phyloP scores from a whole-genome alignment of 2,113 vertebrate species.

The Mesembrinibis cayennensis region DNA sequence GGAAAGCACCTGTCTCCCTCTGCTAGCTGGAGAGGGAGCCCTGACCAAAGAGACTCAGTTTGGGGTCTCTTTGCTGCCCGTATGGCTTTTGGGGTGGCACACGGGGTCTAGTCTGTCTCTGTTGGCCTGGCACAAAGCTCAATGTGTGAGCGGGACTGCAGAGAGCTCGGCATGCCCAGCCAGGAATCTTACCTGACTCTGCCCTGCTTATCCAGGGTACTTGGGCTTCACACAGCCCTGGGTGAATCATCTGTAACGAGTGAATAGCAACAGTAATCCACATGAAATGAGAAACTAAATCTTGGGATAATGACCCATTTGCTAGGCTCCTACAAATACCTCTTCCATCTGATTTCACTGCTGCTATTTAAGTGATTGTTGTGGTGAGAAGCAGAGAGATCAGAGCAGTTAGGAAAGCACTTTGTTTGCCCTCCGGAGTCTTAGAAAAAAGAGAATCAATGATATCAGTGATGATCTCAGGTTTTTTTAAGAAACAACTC shows the following conservation, averaged over 20 bases:
- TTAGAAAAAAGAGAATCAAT: neutral
- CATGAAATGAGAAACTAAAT: neutral
- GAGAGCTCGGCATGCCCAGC: neutral
- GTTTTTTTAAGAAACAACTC: neutral
- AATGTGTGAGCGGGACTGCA: neutral
- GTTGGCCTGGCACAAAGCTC: neutral
- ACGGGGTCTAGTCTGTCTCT: neutral
- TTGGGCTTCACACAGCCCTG: neutral
- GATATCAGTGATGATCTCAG: neutral
- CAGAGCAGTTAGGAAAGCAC: neutral
- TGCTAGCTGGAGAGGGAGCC: neutral
- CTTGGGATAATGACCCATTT: neutral
- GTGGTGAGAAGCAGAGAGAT: neutral
- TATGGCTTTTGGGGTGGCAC: neutral
- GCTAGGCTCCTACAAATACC: neutral
- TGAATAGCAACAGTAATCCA: neutral
- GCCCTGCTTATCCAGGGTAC: neutral
- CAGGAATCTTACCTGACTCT: neutral
- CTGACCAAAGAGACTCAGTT: neutral
- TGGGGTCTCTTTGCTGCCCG: neutral
- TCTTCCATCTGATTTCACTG: neutral
- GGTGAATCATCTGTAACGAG: constrained; percentile 1
- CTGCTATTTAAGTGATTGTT: neutral
- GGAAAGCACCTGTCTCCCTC: neutral
- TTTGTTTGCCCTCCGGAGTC: neutral